Evolutionary conservation across 2,797 vertebrate genomes (phyloP).

Genomic region (Thaleichthys pacificus): DNA sequence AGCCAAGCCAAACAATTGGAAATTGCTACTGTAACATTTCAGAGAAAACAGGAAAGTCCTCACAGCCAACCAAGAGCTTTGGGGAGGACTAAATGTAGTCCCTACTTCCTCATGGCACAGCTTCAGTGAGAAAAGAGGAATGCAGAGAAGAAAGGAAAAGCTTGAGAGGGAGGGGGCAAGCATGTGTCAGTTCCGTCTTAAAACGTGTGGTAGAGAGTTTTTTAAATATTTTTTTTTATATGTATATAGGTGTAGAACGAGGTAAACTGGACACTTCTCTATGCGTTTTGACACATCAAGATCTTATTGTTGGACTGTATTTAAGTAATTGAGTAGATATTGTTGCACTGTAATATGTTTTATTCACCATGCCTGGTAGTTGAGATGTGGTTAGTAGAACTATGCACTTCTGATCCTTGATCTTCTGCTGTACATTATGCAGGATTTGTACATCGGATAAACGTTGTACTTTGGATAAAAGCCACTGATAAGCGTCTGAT

Average conservation of each 20-base stretch:
- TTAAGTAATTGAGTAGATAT: no score
- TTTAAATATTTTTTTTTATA: not conserved
- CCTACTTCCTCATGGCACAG: slow-evolving; percentile 66
- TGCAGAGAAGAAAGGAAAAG: slow-evolving; percentile 31
- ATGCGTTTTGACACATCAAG: not conserved
- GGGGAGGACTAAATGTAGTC: slow-evolving; percentile 69
- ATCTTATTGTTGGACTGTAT: no score
- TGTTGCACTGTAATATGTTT: no score
- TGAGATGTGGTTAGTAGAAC: not conserved
- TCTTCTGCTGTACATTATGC: no score
- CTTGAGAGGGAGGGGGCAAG: slow-evolving; percentile 23
- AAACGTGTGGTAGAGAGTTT: not conserved
- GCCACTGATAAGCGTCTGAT: no score
- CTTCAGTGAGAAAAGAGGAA: slow-evolving; percentile 58
- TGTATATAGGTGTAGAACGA: not conserved
- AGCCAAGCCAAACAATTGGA: slow-evolving; percentile 49
- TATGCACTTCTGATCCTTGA: not conserved
- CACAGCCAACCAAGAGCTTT: slow-evolving; percentile 55
- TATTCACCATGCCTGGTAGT: no score
- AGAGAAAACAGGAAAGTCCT: slow-evolving; percentile 72
- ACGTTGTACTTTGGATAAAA: not conserved
- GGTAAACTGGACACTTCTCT: not conserved
- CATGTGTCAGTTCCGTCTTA: slow-evolving; percentile 22
- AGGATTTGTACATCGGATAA: not conserved
- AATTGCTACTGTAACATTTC: slow-evolving; percentile 43